Evolutionary conservation across 2,888 invertebrate genomes (phyloP).

Genomic region (Eurytoma adleriae): DNA sequence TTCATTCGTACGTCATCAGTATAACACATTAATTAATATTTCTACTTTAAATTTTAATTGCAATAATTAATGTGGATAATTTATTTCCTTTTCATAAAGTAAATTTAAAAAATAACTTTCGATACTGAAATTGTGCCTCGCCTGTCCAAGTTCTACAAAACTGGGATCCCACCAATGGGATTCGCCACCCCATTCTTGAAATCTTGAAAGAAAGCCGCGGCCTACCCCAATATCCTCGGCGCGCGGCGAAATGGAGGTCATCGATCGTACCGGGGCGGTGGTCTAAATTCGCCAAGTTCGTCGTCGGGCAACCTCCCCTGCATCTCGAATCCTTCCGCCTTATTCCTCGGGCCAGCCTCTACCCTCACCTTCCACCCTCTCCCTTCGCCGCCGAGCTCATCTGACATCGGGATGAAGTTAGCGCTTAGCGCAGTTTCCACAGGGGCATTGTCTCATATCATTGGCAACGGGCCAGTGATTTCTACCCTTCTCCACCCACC

Average conservation of each 20-base stretch:
- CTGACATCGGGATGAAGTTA: not conserved
- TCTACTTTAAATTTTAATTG: no score
- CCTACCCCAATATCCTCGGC: slow-evolving; percentile 28
- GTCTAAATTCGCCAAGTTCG: slow-evolving; percentile 53
- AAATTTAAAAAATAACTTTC: no score
- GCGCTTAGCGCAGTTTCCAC: slow-evolving; percentile 32
- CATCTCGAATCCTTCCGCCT: slow-evolving; percentile 1
- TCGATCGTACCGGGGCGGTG: slow-evolving; percentile 30
- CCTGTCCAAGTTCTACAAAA: no score
- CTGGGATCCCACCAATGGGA: not conserved
- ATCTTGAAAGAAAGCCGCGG: not conserved
- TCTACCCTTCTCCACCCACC: not conserved
- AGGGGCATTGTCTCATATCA: slow-evolving; percentile 45
- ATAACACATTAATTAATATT: no score
- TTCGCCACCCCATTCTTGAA: slow-evolving; percentile 18
- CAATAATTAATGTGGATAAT: no score
- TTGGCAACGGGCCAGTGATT: slow-evolving; percentile 45
- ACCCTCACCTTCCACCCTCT: no score
- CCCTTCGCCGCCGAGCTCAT: no score
- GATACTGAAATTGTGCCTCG: no score
- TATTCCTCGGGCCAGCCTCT: not conserved
- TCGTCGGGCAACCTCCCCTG: not conserved
- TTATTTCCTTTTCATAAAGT: no score
- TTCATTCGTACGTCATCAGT: no score
- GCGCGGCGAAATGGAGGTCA: slow-evolving; percentile 40